Conservation (phyloP, 1,140 invertebrate species). For the Bombyx mandarina region DNA sequence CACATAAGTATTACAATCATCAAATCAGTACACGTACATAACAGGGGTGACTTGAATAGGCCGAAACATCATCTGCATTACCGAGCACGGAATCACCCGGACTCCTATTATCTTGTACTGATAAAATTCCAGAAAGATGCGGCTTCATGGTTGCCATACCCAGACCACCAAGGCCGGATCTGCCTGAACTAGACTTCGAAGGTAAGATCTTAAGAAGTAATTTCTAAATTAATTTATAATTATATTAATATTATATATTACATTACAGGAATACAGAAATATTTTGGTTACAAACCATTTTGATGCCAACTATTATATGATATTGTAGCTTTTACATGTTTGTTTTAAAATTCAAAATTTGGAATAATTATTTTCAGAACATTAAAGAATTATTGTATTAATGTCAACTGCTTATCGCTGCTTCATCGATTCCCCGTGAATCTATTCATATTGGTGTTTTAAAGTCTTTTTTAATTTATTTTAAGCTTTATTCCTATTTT, state of each 20-base stretch:
- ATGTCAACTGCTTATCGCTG: not conserved
- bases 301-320: too few relatives aligned
- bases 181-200: conserved; percentile 27
- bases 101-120: not conserved
- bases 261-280: not conserved
- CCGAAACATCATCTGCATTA: too few relatives aligned
- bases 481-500: not conserved
- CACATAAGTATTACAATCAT: too few relatives aligned
- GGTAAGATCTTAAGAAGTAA: conserved; percentile 19
- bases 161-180: conserved; percentile 18
- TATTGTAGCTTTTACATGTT: too few relatives aligned
- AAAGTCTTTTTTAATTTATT: not conserved
- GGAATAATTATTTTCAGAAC: not conserved
- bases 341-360: not conserved
- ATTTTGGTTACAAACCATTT: too few relatives aligned
- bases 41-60: too few relatives aligned
- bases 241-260: not conserved
- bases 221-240: too few relatives aligned
- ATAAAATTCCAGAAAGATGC: conserved; percentile 24
- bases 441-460: too few relatives aligned
- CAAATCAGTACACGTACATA: too few relatives aligned
- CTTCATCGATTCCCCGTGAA: too few relatives aligned
- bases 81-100: too few relatives aligned
- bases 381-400: too few relatives aligned
- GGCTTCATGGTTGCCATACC: conserved; percentile 34